Evolutionary conservation across 1,140 invertebrate genomes (phyloP).

Genomic region (Stenopsyche tienmushanensis): DNA sequence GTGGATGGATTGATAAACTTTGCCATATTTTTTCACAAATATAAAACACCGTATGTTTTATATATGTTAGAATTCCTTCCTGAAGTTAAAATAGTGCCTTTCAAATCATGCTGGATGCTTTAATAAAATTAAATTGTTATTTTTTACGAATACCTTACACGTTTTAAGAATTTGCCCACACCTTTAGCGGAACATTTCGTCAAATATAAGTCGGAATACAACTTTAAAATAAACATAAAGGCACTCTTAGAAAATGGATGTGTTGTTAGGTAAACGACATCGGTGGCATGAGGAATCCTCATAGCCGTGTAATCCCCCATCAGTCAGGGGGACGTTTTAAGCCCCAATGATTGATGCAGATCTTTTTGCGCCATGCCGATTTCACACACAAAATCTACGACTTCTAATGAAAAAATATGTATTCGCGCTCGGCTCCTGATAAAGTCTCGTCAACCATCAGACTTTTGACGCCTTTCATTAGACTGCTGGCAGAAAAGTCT

Average conservation of each 20-base stretch:
- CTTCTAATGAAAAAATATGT: constrained; percentile 24
- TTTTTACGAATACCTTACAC: not conserved
- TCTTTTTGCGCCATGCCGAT: constrained; percentile 16
- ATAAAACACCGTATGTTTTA: too few species aligned
- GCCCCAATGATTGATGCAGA: constrained; percentile 28
- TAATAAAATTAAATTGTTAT: not conserved
- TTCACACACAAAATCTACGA: constrained; percentile 16
- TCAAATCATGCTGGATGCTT: not conserved
- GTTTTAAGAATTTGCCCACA: too few species aligned
- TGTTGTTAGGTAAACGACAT: constrained; percentile 25
- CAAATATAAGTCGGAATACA: not conserved
- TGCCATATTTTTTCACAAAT: too few species aligned
- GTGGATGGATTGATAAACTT: too few species aligned
- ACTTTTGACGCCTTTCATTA: too few species aligned
- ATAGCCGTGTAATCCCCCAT: constrained; percentile 23
- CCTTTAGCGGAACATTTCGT: too few species aligned
- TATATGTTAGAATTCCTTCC: not conserved
- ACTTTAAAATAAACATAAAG: not conserved
- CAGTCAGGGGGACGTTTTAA: constrained; percentile 24
- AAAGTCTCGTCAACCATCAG: too few species aligned
- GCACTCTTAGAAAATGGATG: not conserved
- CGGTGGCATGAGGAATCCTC: constrained; percentile 10
- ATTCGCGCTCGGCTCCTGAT: too few species aligned
- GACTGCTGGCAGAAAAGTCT: too few species aligned
- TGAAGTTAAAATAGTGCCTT: not conserved